Base-by-base conservation (phyloP, 1,140 invertebrate genomes). In the Meloidogyne exigua region DNA sequence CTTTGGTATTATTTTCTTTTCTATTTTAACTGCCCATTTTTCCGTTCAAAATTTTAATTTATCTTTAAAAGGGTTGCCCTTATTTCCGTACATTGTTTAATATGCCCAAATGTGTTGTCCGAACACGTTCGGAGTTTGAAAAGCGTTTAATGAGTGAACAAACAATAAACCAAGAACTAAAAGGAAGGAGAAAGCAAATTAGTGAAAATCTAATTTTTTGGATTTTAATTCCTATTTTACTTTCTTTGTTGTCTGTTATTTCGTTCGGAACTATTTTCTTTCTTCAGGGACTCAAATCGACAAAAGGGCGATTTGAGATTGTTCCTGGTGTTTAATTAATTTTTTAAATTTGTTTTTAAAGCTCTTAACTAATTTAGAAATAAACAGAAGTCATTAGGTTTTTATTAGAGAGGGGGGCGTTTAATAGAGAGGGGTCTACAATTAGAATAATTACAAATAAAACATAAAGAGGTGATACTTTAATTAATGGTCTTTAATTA, bases 1-100 rank as follows among this genome's bases (percentile, higher is more conserved):
- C 74, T 13, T 10, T 85, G 28, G 76, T 79, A 32, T 32, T n/a
- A 25, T 10, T 23, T 63, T 80, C 81, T 64, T 23, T 12, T 36
- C 28, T 21, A 18, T 25, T 36, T 23, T 32, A 18, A 10, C 9
- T 39, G 9, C 36, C 9, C 36, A 39, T 39, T 9, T 39, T 39
- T 39, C 36, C 36, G 9, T 10, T 39, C 7, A 32, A 32, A 39
- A 32, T 32, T 32, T 39, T 7, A 39, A 39, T 7, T 39, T 39
- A 32, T 3, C 7, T 18, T 49, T 49, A 18, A 49, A 57, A 57
- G 49, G 49, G 49, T 4, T 57, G 49, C 18, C 49, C 49, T n/a
- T 57, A 15, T n/a, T 57, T 57, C 49, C 49, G 49, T n/a, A 57
- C 49, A n/a, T 57, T 57, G 21, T 57, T 12, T 15, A 57, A 57